These are phyloP conservation scores for Orestias chungarensis DNA, from an alignment of 2,797 vertebrate genomes.

Conservation along the genomic window DNA sequence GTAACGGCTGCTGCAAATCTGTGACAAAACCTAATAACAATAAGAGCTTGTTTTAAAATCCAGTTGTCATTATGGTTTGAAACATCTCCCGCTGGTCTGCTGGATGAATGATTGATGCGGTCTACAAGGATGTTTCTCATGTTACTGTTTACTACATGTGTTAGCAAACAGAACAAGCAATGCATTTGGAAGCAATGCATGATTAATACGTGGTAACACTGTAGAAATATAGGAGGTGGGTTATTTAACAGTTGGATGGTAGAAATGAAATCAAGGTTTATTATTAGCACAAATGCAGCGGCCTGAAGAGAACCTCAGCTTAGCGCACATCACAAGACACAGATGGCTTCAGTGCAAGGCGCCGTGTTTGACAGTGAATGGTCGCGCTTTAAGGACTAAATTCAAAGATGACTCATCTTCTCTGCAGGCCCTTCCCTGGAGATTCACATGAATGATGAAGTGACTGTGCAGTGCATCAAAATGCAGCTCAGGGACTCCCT, in stretches of 20 bases:
- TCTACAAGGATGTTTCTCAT: conserved; percentile 39
- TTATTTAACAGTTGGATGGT: conserved; percentile 6
- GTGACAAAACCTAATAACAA: background rate
- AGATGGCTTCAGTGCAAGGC: conserved; percentile 46
- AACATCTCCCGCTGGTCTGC: conserved; percentile 38
- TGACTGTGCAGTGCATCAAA: conserved; percentile 4
- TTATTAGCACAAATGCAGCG: conserved; percentile 54
- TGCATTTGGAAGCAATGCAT: too few species aligned
- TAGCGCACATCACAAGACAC: conserved; percentile 34
- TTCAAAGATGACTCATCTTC: conserved; percentile 74
- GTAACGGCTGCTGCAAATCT: background rate
- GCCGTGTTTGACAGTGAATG: conserved; percentile 45
- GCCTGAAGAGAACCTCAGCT: conserved; percentile 48
- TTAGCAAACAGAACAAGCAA: conserved; percentile 9
- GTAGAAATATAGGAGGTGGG: background rate
- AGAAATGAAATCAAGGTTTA: conserved; percentile 48
- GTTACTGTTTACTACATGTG: conserved; percentile 56
- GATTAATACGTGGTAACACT: too few species aligned
- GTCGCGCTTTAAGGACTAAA: conserved; percentile 57
- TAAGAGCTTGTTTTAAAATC: background rate
- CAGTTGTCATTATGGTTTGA: conserved; percentile 15
- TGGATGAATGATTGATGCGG: conserved; percentile 66
- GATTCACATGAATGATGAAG: conserved; percentile 48
- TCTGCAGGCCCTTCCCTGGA: conserved; percentile 55
- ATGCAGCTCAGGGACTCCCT: conserved; percentile 21